phyloP scores from a whole-genome alignment of 2,888 invertebrate genomes.

The Tipula unca region DNA sequence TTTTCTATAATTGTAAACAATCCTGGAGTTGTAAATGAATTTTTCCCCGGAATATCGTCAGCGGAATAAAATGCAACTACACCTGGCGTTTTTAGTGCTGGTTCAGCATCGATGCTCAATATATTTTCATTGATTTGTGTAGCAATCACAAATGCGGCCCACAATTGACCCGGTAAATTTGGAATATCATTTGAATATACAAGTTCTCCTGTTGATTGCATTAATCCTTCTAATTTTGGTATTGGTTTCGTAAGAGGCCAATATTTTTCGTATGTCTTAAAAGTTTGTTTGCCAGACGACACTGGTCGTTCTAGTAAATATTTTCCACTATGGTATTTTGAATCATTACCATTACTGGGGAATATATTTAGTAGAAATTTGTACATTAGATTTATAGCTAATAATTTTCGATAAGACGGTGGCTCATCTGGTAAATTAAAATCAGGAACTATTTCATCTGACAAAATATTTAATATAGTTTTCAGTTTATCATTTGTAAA shows the following conservation, averaged over 20 bases:
- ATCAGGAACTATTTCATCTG: conserved; percentile 53
- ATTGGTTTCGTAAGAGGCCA: conserved; percentile 59
- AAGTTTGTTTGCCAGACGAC: conserved; percentile 52
- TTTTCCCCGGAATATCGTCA: conserved; percentile 60
- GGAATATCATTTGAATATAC: conserved; percentile 43
- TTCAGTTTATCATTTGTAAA: conserved; percentile 40
- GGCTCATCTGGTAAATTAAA: conserved; percentile 49
- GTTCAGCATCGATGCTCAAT: conserved; percentile 50
- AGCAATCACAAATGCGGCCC: conserved; percentile 60
- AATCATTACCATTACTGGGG: conserved; percentile 37
- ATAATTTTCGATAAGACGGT: conserved; percentile 50
- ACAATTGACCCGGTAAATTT: conserved; percentile 38
- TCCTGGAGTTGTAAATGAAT: conserved; percentile 43
- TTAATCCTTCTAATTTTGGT: conserved; percentile 50
- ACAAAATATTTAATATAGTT: conserved; percentile 46
- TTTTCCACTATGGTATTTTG: conserved; percentile 43
- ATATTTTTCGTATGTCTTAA: conserved; percentile 48
- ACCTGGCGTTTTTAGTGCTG: conserved; percentile 55
- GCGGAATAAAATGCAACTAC: conserved; percentile 55
- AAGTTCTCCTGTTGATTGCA: conserved; percentile 47
- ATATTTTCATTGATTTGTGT: conserved; percentile 51
- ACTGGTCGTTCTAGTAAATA: conserved; percentile 44
- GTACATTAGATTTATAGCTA: conserved; percentile 56
- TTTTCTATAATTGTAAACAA: conserved; percentile 28
- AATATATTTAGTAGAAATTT: conserved; percentile 52